Evolutionary conservation across 2,113 vertebrate species (phyloP).

Genomic region (Chinchilla lanigera): DNA sequence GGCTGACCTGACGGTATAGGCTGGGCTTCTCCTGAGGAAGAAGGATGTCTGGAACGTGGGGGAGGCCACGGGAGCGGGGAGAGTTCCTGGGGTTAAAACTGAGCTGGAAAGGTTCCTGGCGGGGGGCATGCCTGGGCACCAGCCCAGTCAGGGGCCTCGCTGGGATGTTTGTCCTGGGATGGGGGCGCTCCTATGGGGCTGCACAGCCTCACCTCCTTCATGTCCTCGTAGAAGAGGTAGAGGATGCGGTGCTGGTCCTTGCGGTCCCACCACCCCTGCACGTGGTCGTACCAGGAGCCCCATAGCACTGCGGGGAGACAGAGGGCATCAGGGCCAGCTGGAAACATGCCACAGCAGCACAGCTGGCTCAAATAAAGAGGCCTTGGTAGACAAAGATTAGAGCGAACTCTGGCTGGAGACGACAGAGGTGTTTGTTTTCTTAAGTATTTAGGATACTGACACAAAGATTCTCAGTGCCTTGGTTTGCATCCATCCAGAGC

Average conservation of each 20-base stretch:
- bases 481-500: not conserved
- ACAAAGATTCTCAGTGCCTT: not conserved
- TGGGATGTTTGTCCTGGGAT: not conserved
- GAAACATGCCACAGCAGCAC: not conserved
- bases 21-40: not conserved
- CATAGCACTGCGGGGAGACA: slow-evolving; percentile 84
- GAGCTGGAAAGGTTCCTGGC: not conserved
- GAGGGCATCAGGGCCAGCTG: not conserved
- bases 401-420: not conserved
- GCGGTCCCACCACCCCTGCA: slow-evolving; percentile 89
- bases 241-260: slow-evolving; percentile 86
- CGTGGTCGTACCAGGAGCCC: slow-evolving; percentile 89
- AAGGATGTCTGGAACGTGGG: not conserved
- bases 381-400: not conserved
- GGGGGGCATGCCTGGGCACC: not conserved
- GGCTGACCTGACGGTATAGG: not conserved
- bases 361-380: not conserved
- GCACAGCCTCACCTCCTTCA: slow-evolving; percentile 85
- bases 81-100: not conserved
- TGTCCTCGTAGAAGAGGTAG: slow-evolving; percentile 89
- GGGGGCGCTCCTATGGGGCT: accelerated
- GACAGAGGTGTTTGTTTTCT: not conserved
- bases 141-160: not conserved
- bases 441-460: not conserved
- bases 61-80: not conserved